Base-by-base conservation (phyloP, 2,888 invertebrate species). In the Ptycholaimellus sp. region DNA sequence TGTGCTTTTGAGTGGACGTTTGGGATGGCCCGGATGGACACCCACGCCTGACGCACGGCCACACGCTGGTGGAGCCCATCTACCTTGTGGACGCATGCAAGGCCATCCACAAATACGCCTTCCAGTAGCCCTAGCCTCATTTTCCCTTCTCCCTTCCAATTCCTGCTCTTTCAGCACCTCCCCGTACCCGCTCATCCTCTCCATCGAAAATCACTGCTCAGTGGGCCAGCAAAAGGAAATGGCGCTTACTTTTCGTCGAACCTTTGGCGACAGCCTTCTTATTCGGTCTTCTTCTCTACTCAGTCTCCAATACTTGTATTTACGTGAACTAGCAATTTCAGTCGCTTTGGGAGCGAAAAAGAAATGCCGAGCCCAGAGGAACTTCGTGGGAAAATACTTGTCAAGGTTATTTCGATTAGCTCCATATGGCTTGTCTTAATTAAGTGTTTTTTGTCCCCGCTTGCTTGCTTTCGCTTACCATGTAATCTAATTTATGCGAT, bases 41-140 rank as follows among this genome's bases (percentile, higher is more conserved):
- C 35, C 69, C 69, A 11, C 58, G 68, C 28, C 61, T 69, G 35
- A 67, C 65, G 46, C 69, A 69, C 48, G 64, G 64, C 3, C 57
- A 61, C 45, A 64, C 64, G 2, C 45, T 64, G 13, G 63, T 63
- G 4, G 18, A 21, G 2, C 51, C 60, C 18, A 60, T 60, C 42
- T 58, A 62, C 31, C 46, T 54, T 13, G 55, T 62, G 6, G 3
- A 16, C 20, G 32, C 32, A 3, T 7, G 13, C 32, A 20, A 19
- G 44, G 62, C 62, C 19, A 57, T 65, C 39, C 52, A 56, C 38
- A 54, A 58, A 3, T 59, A 60, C 45, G 63, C 63, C 11, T 64
- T 64, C 48, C 43, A 49, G 2, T 60, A 60, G 0, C 52, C 55
- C 46, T 37, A 29, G n/a, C 33, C 33, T 7, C 7, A 9, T 9